phyloP scores from a whole-genome alignment of 2,797 vertebrate genomes.

The Acanthis flammea region DNA sequence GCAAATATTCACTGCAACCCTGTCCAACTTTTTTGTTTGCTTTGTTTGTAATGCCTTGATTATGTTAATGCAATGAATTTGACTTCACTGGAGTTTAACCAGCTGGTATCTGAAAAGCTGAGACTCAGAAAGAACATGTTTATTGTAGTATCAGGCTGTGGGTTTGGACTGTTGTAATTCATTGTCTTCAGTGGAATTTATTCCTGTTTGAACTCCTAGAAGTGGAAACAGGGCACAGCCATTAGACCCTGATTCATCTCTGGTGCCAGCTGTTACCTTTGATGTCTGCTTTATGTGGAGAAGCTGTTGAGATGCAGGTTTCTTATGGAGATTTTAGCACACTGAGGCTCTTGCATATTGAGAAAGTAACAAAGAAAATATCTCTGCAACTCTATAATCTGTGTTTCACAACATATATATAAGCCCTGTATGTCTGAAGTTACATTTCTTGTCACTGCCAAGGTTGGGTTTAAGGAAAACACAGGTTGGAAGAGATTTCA shows the following conservation, averaged over 20 bases:
- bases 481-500: not conserved
- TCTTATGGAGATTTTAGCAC: not conserved
- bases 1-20: not conserved
- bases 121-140: not conserved
- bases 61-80: not conserved
- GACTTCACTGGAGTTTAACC: not conserved
- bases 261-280: conserved; percentile 33
- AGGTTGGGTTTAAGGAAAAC: not conserved
- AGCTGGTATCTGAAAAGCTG: not conserved
- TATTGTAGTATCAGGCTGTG: not conserved
- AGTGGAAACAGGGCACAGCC: not conserved
- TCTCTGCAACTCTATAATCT: not conserved
- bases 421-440: not conserved
- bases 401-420: not conserved
- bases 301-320: not conserved
- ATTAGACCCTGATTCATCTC: not conserved
- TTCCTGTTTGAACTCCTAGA: not conserved
- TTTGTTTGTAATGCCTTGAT: not conserved
- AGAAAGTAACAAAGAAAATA: not conserved
- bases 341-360: not conserved
- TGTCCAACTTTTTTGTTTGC: not conserved
- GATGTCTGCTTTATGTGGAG: not conserved
- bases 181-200: not conserved
- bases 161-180: not conserved
- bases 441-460: not conserved